Evolutionary conservation across 2,888 invertebrate genomes (phyloP).

Genomic region (Philhelius pedissequus): DNA sequence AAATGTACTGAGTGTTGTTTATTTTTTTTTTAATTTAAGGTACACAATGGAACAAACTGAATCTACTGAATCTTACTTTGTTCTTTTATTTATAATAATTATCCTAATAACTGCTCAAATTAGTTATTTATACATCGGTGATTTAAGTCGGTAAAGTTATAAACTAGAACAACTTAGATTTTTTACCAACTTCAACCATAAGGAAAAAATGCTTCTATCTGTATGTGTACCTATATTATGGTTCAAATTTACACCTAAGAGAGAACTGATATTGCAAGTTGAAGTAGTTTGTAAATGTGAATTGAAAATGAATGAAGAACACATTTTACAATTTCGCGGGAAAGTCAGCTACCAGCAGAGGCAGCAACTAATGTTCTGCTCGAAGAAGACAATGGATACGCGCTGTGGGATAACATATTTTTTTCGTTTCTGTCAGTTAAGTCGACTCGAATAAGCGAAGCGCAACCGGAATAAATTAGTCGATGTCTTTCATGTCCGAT

Average conservation of each 20-base stretch:
- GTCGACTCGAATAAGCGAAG: slow-evolving; percentile 54
- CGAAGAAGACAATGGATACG: slow-evolving; percentile 35
- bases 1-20: background rate
- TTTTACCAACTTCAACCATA: background rate
- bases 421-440: slow-evolving; percentile 36
- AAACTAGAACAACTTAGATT: background rate
- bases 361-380: background rate
- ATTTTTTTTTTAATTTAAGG: background rate
- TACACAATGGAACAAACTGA: background rate
- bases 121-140: slow-evolving; percentile 20
- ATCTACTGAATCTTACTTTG: background rate
- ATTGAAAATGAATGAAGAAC: slow-evolving; percentile 2
- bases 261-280: background rate
- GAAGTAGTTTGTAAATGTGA: background rate
- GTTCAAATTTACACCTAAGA: background rate
- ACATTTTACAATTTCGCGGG: slow-evolving; percentile 36
- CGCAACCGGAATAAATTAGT: slow-evolving; percentile 65
- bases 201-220: no score
- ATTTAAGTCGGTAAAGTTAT: background rate
- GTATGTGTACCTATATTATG: no score
- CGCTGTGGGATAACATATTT: slow-evolving; percentile 47
- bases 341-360: background rate
- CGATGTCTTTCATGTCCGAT: slow-evolving; percentile 54
- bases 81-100: slow-evolving; percentile 11
- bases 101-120: slow-evolving; percentile 29